A percentile compares a stretch with the other conserved stretches of the same genome.
Evolutionary conservation across 2,888 invertebrate genomes (phyloP).

Genomic region (Drosophila recens): DNA sequence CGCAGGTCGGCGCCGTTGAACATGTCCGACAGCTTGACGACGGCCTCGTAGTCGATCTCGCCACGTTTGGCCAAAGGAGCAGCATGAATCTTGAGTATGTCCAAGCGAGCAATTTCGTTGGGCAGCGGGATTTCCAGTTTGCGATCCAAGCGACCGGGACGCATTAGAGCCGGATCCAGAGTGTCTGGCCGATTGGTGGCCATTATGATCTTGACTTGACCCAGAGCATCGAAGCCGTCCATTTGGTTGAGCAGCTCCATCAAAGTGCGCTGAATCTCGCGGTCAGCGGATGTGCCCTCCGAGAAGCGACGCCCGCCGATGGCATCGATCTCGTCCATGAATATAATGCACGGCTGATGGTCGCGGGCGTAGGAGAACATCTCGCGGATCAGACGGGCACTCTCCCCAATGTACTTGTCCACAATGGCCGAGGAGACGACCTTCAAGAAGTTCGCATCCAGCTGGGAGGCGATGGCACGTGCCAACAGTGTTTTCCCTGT

Average conservation of each 20-base stretch:
- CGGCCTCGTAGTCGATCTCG: constrained; percentile 99
- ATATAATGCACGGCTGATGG: constrained; percentile 99
- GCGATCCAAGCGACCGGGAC: constrained; percentile 97
- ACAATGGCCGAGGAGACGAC: constrained; percentile 99
- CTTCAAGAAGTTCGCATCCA: constrained; percentile 99
- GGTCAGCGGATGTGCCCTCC: constrained; percentile 98
- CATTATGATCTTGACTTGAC: constrained; percentile 99
- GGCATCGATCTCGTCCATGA: constrained; percentile 99
- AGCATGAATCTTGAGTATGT: constrained; percentile 98
- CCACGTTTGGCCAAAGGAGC: constrained; percentile 98
- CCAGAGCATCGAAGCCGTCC: constrained; percentile 99
- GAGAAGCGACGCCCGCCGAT: constrained; percentile 99
- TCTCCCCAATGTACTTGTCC: constrained; percentile 99
- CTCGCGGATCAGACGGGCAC: constrained; percentile 97
- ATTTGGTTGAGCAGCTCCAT: constrained; percentile 99
- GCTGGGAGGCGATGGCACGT: constrained; percentile 98
- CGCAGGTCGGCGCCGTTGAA: constrained; percentile 99
- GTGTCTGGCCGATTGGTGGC: constrained; percentile 99
- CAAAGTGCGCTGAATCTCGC: constrained; percentile 98
- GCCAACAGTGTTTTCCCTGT: constrained; percentile 94
- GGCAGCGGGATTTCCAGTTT: constrained; percentile 99
- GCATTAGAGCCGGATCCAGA: constrained; percentile 96
- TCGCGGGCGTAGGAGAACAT: constrained; percentile 99
- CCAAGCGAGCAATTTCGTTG: constrained; percentile 97
- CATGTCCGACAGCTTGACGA: constrained; percentile 98